Base-by-base conservation (phyloP, 2,113 vertebrate species). In the Rostratula benghalensis region DNA sequence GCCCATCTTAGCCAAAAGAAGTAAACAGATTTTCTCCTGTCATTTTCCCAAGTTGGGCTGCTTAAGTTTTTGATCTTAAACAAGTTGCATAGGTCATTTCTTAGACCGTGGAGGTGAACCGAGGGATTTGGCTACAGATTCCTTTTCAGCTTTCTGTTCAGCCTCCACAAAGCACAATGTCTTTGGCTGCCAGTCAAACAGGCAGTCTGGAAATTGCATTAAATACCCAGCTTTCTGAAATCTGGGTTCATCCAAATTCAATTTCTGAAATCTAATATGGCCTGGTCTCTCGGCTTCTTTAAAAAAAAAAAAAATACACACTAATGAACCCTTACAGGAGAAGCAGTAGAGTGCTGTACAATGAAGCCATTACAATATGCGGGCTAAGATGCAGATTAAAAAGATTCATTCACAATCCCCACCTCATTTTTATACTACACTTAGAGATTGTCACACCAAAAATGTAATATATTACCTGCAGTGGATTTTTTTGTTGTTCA, bases 151-250 rank as follows among this genome's bases (percentile, higher is more conserved):
- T 91, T 90, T 70, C 69, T 76, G 48, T 87, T 90, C 64, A 70
- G 61, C 53, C 39, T 85, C 54, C 53, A 57, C 33, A 76, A 86
- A 87, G 31, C 35, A 79, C 70, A 79, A 75, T 18, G 22, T 69
- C 69, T 89, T 78, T 94, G 91, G 94, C 81, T 93, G 57, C 84
- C 31, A 93, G 35, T 83, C 94, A 94, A 93, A 79, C 65, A 93
- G 39, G 25, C 61, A 65, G 43, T 41, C 71, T 90, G 81, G 75
- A 95, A 94, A 95, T 93, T 90, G 18, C 83, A 95, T 96, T 96
- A 95, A 94, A 73, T 85, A 69, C 13, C 20, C 25, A 90, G 93
- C 87, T 94, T 94, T 95, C 90, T 85, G 89, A 93, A 96, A 93
- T 69, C 81, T 85, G 27, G 35, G 15, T 73, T 85, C 87, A 83